phyloP scores from a whole-genome alignment of 2,888 invertebrate genomes.

The Allygus modestus region DNA sequence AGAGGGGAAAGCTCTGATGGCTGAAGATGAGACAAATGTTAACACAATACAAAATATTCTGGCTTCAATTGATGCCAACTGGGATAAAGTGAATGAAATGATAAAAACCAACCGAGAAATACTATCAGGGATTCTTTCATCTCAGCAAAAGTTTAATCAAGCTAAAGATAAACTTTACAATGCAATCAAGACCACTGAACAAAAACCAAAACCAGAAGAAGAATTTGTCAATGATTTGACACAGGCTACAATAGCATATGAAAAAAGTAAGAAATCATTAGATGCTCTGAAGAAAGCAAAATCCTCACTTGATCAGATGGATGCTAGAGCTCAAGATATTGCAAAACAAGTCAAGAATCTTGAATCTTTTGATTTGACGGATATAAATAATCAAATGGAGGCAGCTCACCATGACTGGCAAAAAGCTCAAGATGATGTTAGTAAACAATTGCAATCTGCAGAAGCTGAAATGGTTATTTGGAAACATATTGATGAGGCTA shows the following conservation, averaged over 20 bases:
- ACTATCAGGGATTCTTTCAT: conserved; percentile 85
- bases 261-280: conserved; percentile 86
- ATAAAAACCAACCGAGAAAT: conserved; percentile 73
- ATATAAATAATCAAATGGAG: conserved; percentile 74
- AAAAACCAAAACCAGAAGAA: conserved; percentile 77
- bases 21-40: conserved; percentile 89
- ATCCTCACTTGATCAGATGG: conserved; percentile 86
- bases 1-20: conserved; percentile 87
- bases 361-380: conserved; percentile 80
- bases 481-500: conserved; percentile 93
- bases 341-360: conserved; percentile 83
- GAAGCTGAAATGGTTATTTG: conserved; percentile 95
- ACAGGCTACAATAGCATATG: conserved; percentile 84
- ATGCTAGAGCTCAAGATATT: conserved; percentile 85
- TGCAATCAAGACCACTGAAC: conserved; percentile 84
- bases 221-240: conserved; percentile 85
- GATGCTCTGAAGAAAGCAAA: conserved; percentile 87
- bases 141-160: conserved; percentile 86
- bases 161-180: conserved; percentile 83
- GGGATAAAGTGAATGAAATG: conserved; percentile 87
- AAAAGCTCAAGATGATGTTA: conserved; percentile 73
- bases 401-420: conserved; percentile 80
- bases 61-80: conserved; percentile 86
- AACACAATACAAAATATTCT: conserved; percentile 88
- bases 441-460: conserved; percentile 76